Base-by-base conservation (phyloP, 2,888 invertebrate species). In the Hoplodrina blanda region DNA sequence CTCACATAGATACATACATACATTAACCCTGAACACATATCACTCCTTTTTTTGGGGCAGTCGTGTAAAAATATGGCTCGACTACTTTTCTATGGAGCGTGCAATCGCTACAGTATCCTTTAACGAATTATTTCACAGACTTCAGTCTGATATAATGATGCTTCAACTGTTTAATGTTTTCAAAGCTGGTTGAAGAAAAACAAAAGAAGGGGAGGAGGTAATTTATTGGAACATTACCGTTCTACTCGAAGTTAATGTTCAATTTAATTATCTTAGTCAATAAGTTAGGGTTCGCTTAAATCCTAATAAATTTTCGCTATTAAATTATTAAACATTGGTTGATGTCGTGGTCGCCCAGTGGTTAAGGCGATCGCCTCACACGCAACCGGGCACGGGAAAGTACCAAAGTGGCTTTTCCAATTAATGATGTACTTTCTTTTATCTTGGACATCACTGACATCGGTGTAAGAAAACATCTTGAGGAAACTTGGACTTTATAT, bases 231-330 rank as follows among this genome's bases (percentile, higher is more conserved):
- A 81, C 72, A 71, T 78, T 76, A 66, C 61, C 46, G 46, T 57
- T 81, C 25, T 33, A 55, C 61, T 70, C 53, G 25, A 67, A 81
- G 63, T 76, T 62, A 81, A 81, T 72, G 71, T 61, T 76, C 53
- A 70, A 76, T 80, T 78, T 80, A 80, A 78, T 81, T 71, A 67
- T 67, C 62, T 76, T 71, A 77, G 66, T 76, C 81, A 81, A 81
- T 78, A 76, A 76, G 72, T 81, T 59, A 76, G 50, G 80, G 62
- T 63, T 57, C 56, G 46, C 63, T 71, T 46, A 70, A 63, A 81
- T 71, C 65, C 62, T 66, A 57, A 71, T 78, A 63, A 80, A 76
- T 78, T 53, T 60, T 19, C 60, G 15, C 56, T 49, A 76, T 61
- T 70, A 41, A 54, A n/a, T n/a, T n/a, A n/a, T n/a, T n/a, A n/a